Conservation (phyloP, 2,113 vertebrate species). For the Apaloderma vittatum region DNA sequence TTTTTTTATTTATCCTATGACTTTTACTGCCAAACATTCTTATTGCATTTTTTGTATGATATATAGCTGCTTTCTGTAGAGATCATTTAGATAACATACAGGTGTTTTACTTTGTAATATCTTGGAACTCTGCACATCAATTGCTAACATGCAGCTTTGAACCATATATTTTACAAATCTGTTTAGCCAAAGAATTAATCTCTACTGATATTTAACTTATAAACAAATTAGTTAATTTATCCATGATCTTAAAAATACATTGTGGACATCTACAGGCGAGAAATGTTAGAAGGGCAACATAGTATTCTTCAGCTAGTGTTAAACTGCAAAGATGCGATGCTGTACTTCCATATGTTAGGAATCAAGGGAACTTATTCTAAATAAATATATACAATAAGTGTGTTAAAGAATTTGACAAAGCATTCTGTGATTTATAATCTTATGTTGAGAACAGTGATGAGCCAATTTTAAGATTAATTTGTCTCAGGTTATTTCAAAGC, state of each 20-base stretch:
- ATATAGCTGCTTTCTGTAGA: neutral
- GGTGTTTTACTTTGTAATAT: neutral
- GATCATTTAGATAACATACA: neutral
- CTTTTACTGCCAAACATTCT: neutral
- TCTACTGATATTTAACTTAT: neutral
- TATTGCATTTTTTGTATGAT: neutral
- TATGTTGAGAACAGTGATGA: neutral
- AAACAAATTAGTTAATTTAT: neutral
- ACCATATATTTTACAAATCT: neutral
- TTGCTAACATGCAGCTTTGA: neutral
- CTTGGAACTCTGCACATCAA: neutral
- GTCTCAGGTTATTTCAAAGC: slow-evolving; percentile 56
- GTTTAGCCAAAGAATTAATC: neutral
- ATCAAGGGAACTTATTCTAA: neutral
- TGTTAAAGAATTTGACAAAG: neutral
- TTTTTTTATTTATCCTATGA: neutral
- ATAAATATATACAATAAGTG: neutral
- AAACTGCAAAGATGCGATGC: neutral
- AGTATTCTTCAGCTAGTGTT: neutral
- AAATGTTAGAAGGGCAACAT: neutral
- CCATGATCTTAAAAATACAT: neutral
- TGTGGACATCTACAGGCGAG: neutral
- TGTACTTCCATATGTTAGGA: neutral
- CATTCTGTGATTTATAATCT: slow-evolving; percentile 18
- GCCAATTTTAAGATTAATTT: slow-evolving; percentile 42